Base-by-base conservation (phyloP, 30 jellyfish, hydroid and myxozoan species). In the Clytia hemisphaerica region DNA sequence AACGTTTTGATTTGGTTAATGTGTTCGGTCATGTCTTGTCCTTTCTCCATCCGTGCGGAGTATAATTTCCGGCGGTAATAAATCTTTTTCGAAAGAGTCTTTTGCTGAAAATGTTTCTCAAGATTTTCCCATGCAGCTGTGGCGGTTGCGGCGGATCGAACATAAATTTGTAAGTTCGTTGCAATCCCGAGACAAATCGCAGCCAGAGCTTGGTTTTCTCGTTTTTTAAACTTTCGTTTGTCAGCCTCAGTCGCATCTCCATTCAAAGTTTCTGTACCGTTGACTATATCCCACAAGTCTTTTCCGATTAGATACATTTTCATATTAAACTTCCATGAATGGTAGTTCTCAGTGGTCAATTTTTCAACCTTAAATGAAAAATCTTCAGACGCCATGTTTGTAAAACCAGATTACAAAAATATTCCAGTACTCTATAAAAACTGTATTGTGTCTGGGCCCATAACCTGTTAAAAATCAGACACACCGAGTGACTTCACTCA, bases 51-150 rank as follows among this genome's bases (percentile, higher is more conserved):
- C 9, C 47, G 50, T 1, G 84, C 84, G 1, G 84, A 47, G 30
- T 65, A 67, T 31, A 77, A 40, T 37, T 77, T 66, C 9, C 92
- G 44, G 26, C 85, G 77, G 42, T 77, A 77, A 40, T 65, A 65
- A 21, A 77, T 65, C 58, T 67, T 77, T 59, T 66, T 30, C 21
- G 92, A 67, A 16, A 77, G 58, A 3, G 85, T 59, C 37, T 77
- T 77, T 49, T 67, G 58, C 35, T 77, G 77, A 29, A 67, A 77
- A 67, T 77, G 92, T 28, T 51, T 49, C 19, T 47, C 69, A 4
- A 77, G 85, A 67, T 50, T 77, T n/a, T 67, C 85, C 92, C 92
- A 77, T 66, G 92, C 92, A n/a, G 45, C 92, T 58, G 66, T 65
- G 25, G 92, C 84, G 38, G 57, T 64, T 47, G 26, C 27, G 2